Evolutionary conservation across 2,797 vertebrate species (phyloP), one percentile per base, ranked within the genome.

Genomic region (Acipenser ruthenus): DNA sequence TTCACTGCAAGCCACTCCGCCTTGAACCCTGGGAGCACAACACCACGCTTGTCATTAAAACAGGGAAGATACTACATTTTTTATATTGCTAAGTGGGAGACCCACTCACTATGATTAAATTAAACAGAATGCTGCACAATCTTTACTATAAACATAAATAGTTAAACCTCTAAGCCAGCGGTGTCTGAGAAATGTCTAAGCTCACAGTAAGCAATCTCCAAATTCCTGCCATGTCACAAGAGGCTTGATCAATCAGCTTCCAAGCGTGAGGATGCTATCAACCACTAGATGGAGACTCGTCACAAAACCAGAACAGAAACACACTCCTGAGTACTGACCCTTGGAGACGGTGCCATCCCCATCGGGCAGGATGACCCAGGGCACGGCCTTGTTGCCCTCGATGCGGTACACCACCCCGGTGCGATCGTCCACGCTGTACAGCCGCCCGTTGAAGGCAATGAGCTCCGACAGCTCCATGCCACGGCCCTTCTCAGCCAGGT

Each of bases 391-490:
- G 77, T 87, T 80, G 10, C 91, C 93, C 3, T 95, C 87, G 0
- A 99, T 90, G 68, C 88, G 91, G 81, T 96, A 99, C 61, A 99
- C 82, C 0, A 99, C 83, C 0, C 96, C 96, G 0, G 96, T 98
- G 18, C 95, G 90, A 83, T 99, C 96, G 0, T 98, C 96, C 48
- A 98, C 96, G 0, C 90, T 83, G 71, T 96, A 99, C 1, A 99
- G 90, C 62, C 92, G 94, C 67, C 96, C 96, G 0, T 99, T 96
- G 82, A 98, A 98, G 56, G 87, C 93, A 0, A 90, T 86, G 72
- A 99, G 86, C 67, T 99, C 96, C 0, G 96, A 99, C 58, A 99
- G 92, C 85, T 99, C 96, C 96, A 99, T 99, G 48, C 94, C 96
- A 52, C 96, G 75, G 6, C 95, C 96, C 73, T 95, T 97, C 80